Conservation (phyloP, 2,797 vertebrate genomes). For the Catharus ustulatus region DNA sequence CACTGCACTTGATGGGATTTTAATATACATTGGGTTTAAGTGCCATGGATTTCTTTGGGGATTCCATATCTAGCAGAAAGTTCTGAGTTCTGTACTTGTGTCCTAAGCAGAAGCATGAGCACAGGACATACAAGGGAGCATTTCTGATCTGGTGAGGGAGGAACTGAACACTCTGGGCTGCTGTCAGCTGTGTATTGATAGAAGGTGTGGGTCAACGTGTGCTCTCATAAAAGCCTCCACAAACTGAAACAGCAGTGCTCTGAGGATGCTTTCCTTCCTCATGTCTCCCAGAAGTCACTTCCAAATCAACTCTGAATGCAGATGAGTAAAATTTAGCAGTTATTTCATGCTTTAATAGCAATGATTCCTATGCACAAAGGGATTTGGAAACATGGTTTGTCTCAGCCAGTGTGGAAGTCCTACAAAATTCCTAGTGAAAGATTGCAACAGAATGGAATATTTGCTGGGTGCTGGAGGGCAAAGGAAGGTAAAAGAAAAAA, state of each 20-base stretch:
- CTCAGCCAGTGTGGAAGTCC: not conserved
- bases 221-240: not conserved
- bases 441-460: not conserved
- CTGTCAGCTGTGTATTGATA: not conserved
- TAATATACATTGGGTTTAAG: not conserved
- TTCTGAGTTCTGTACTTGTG: not conserved
- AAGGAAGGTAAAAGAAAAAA: not conserved
- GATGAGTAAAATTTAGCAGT: not conserved
- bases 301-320: not conserved
- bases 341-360: not conserved
- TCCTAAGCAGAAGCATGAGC: conserved; percentile 2
- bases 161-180: not conserved
- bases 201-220: not conserved
- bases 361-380: not conserved
- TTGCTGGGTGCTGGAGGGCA: not conserved
- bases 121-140: not conserved
- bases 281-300: not conserved
- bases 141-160: not conserved
- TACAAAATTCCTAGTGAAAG: not conserved
- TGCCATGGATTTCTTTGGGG: not conserved
- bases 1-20: not conserved
- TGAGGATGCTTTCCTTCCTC: not conserved
- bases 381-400: not conserved
- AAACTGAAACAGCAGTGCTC: not conserved
- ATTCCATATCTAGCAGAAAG: not conserved